These are phyloP conservation scores for Carettochelys insculpta DNA, from an alignment of 2,113 vertebrate genomes.

Conservation along the genomic window DNA sequence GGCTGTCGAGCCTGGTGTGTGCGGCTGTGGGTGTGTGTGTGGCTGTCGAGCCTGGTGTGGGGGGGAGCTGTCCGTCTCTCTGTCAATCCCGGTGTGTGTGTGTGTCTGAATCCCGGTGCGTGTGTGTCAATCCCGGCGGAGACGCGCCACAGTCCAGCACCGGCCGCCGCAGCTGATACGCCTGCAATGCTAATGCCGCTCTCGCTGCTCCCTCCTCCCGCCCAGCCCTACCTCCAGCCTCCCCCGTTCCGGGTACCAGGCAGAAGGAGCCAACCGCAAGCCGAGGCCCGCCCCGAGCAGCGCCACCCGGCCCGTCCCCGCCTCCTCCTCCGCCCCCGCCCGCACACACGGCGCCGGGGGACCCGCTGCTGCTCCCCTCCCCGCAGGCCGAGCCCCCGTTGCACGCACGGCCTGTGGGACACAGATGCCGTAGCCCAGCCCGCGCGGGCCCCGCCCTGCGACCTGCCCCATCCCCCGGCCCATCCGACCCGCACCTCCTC, in stretches of 20 bases:
- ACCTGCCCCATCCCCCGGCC: no score
- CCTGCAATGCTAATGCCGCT: slow-evolving; percentile 39
- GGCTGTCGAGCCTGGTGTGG: no score
- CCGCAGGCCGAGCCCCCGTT: neutral
- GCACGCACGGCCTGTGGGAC: no score
- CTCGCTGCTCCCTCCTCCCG: slow-evolving; percentile 49
- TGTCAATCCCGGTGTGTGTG: no score
- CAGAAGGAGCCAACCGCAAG: slow-evolving; percentile 71
- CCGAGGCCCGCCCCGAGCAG: slow-evolving; percentile 9
- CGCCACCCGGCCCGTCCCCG: neutral
- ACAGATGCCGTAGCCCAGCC: no score
- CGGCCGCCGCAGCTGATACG: slow-evolving; percentile 28
- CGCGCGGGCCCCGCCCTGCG: no score
- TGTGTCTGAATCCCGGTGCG: no score
- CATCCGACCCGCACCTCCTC: no score
- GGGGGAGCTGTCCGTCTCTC: no score
- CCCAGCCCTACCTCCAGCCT: slow-evolving; percentile 47
- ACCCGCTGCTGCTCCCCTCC: neutral
- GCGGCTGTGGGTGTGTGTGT: no score
- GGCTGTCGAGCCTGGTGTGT: no score
- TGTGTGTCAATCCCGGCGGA: slow-evolving; percentile 12
- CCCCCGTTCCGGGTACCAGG: slow-evolving; percentile 48
- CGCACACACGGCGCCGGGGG: neutral
- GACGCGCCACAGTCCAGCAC: slow-evolving; percentile 36
- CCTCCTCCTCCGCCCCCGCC: neutral